Conservation (phyloP, 2,888 invertebrate genomes). For the Himalopsyche kuldschensis region DNA sequence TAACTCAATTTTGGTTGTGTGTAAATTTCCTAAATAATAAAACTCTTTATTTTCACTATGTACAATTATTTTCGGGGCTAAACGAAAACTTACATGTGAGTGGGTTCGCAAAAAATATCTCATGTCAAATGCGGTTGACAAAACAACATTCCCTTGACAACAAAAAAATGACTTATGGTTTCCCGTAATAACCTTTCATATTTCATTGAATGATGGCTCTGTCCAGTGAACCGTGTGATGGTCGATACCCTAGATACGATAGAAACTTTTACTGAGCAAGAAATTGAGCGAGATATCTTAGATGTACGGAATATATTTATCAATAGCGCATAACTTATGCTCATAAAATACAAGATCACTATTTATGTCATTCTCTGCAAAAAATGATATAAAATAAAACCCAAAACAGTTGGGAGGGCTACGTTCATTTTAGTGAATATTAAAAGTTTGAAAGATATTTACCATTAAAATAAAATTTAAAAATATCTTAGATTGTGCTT, state of each 20-base stretch:
- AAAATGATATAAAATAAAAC: too few species aligned
- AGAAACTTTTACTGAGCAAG: not conserved
- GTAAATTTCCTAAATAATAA: too few species aligned
- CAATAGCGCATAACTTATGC: not conserved
- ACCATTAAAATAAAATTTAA: too few species aligned
- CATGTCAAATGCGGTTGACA: constrained; percentile 1
- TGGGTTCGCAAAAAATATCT: not conserved
- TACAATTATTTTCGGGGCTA: not conserved
- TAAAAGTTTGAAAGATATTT: too few species aligned
- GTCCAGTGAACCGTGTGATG: not conserved
- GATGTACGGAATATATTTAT: not conserved
- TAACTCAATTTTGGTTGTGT: too few species aligned
- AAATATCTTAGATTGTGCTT: too few species aligned
- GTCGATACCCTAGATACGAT: not conserved
- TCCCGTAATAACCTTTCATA: not conserved
- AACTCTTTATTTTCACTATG: not conserved
- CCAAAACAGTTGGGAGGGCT: too few species aligned
- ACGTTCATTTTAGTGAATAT: too few species aligned
- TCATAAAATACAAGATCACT: not conserved
- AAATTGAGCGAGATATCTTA: not conserved
- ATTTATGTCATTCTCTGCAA: not conserved
- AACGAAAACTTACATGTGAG: not conserved
- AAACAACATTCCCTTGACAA: not conserved
- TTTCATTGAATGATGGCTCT: not conserved
- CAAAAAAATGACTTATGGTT: not conserved